Percentiles rank a stretch among this genome's conserved stretches.
Conservation (phyloP, 2,113 vertebrate species). For the Neolamprologus modestus region DNA sequence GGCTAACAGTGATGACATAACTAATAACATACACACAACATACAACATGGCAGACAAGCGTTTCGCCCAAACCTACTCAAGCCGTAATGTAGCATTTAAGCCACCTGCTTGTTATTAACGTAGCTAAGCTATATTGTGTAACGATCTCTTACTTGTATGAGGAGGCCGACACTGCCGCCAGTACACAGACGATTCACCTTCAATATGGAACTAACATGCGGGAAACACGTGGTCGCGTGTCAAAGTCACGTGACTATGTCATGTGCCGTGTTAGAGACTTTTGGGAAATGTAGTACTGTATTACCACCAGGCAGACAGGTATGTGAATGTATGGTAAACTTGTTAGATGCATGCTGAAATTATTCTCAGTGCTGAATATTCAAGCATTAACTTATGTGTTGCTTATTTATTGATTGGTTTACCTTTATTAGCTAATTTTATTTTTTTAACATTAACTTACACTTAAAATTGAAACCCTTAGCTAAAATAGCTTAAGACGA, state of each 20-base stretch:
- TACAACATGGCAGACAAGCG: neutral
- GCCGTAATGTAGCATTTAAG: rapidly evolving
- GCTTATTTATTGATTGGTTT: neutral
- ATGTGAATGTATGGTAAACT: neutral
- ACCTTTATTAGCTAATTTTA: neutral
- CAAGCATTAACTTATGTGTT: neutral
- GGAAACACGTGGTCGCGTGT: neutral
- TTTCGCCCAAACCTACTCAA: rapidly evolving
- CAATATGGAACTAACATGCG: neutral
- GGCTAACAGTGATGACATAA: neutral
- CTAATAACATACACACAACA: neutral
- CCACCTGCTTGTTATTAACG: rapidly evolving
- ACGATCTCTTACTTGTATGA: neutral
- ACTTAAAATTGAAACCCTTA: neutral
- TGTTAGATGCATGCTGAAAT: neutral
- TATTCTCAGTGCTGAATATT: neutral
- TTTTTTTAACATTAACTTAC: neutral
- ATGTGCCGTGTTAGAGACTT: neutral
- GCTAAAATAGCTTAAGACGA: neutral
- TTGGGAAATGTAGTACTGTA: slow-evolving; percentile 46
- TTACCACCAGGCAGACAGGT: neutral
- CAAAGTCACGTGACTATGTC: neutral
- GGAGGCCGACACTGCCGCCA: neutral
- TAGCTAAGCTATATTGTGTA: neutral
- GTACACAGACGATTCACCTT: slow-evolving; percentile 28